These are phyloP conservation scores for Teleogryllus oceanicus DNA, from an alignment of 2,888 invertebrate genomes.

Conservation along the genomic window DNA sequence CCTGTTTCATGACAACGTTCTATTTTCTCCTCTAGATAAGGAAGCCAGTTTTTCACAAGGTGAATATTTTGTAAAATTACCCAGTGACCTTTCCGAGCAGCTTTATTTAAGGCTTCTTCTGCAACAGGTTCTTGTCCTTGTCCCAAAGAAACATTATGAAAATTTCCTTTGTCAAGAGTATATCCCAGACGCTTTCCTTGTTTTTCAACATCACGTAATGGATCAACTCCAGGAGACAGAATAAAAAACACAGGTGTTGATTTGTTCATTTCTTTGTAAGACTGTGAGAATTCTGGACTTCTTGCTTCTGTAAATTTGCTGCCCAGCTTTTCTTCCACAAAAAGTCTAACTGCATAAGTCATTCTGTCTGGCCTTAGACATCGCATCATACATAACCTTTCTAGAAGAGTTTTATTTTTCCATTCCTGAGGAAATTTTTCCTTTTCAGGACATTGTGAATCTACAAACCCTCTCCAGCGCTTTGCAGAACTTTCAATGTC, in stretches of 20 bases:
- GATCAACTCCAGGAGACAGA: slow-evolving; percentile 90
- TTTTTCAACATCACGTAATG: slow-evolving; percentile 86
- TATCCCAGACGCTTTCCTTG: slow-evolving; percentile 78
- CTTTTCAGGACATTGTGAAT: slow-evolving; percentile 87
- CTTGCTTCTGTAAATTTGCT: slow-evolving; percentile 75
- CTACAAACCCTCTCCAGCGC: slow-evolving; percentile 88
- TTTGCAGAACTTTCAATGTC: slow-evolving; percentile 36
- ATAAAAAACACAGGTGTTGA: slow-evolving; percentile 91
- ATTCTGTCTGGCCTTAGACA: slow-evolving; percentile 88
- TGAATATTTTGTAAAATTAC: slow-evolving; percentile 92
- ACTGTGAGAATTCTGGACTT: slow-evolving; percentile 76
- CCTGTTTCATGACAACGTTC: slow-evolving; percentile 72
- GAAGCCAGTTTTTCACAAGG: slow-evolving; percentile 84
- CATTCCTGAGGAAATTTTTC: slow-evolving; percentile 95
- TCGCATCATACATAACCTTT: slow-evolving; percentile 87
- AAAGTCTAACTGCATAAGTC: slow-evolving; percentile 84
- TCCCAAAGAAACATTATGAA: slow-evolving; percentile 90
- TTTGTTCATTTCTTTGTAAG: slow-evolving; percentile 79
- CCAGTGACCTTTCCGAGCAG: slow-evolving; percentile 80
- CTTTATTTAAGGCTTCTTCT: slow-evolving; percentile 77
- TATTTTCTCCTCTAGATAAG: slow-evolving; percentile 84
- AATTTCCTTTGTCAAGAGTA: slow-evolving; percentile 73
- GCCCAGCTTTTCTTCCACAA: slow-evolving; percentile 86
- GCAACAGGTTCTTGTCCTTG: slow-evolving; percentile 94
- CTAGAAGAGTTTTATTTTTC: slow-evolving; percentile 83